These are phyloP conservation scores for Tragelaphus strepsiceros DNA, from an alignment of 2,113 vertebrate genomes.

Conservation along the genomic window DNA sequence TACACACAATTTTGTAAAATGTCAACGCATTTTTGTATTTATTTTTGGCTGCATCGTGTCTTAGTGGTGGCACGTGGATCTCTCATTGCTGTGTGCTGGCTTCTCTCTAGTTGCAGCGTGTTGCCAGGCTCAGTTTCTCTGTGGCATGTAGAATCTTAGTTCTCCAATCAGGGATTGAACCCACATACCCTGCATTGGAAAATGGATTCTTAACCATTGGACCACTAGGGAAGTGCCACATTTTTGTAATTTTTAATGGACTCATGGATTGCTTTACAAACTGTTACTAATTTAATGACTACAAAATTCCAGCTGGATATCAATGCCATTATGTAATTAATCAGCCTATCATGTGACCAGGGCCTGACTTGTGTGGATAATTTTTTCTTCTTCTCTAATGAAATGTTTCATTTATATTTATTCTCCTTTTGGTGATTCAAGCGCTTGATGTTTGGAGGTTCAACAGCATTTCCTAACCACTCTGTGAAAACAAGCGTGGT, in stretches of 20 bases:
- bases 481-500: not conserved
- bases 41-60: not conserved
- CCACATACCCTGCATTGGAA: not conserved
- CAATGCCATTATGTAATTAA: not conserved
- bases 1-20: not conserved
- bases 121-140: not conserved
- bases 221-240: not conserved
- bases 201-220: not conserved
- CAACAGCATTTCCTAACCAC: not conserved
- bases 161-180: not conserved
- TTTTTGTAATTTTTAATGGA: not conserved
- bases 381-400: not conserved
- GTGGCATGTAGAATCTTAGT: not conserved
- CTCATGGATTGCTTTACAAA: not conserved
- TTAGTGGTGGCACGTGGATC: not conserved
- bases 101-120: not conserved
- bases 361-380: not conserved
- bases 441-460: not conserved
- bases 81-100: not conserved
- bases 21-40: fast-evolving
- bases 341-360: no score
- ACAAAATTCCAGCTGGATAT: not conserved
- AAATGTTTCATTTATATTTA: not conserved
- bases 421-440: not conserved
- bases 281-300: not conserved